phyloP scores from a whole-genome alignment of 1,140 invertebrate genomes.

The Radopholus similis region DNA sequence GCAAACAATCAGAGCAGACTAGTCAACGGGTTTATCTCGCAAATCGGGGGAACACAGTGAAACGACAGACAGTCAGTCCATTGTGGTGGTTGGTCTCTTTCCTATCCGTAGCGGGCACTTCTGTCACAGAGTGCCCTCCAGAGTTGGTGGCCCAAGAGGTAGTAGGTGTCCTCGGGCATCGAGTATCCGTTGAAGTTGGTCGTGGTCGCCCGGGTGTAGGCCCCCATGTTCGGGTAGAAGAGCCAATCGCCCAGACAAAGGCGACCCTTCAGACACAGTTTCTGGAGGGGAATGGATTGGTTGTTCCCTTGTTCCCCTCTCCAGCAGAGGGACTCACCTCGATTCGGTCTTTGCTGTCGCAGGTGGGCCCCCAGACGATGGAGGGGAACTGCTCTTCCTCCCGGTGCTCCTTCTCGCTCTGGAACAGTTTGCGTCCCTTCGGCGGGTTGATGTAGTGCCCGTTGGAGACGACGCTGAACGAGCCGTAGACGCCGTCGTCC shows the following conservation, averaged over 20 bases:
- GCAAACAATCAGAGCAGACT: no score
- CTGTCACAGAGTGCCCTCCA: no score
- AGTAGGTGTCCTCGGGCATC: conserved; percentile 70
- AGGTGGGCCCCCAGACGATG: conserved; percentile 86
- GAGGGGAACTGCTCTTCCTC: conserved; percentile 34
- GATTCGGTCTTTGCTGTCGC: conserved; percentile 85
- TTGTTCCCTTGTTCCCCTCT: conserved; percentile 75
- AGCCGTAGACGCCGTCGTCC: conserved; percentile 94
- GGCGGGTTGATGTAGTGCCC: conserved; percentile 74
- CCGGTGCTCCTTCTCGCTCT: background rate
- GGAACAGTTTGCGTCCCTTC: conserved; percentile 67
- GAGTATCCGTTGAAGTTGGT: conserved; percentile 66
- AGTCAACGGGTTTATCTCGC: no score
- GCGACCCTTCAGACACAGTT: conserved; percentile 62
- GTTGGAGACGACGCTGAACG: conserved; percentile 91
- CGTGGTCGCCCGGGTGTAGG: conserved; percentile 48
- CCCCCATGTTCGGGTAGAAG: conserved; percentile 63
- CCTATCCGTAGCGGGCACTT: no score
- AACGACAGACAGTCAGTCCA: no score
- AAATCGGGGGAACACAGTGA: no score
- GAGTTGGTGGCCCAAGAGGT: conserved; percentile 13
- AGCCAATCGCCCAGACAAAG: conserved; percentile 77
- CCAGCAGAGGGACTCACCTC: conserved; percentile 64
- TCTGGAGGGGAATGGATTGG: conserved; percentile 79
- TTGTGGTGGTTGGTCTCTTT: no score